Base-by-base conservation (phyloP, 64 coral and sea anemone species). In the Cladopsammia gracilis region DNA sequence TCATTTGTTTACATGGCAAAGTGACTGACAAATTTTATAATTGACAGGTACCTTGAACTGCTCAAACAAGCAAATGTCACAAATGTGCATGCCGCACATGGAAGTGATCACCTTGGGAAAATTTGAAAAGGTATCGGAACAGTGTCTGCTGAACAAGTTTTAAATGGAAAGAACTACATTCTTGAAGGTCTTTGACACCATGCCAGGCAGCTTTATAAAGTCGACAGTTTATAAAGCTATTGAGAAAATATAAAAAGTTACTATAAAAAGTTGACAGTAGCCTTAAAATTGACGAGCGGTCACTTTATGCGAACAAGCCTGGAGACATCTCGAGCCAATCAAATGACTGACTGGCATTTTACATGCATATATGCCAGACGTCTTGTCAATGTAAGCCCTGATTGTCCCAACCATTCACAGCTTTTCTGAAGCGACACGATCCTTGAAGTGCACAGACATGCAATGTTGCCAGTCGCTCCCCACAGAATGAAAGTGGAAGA, bases 121-220 rank as follows among this genome's bases (percentile, higher is more conserved):
- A 22, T 89, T 78, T 89, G 87, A 78, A 61, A 78, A 61, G 86
- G 52, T 14, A 57, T 74, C 9, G 71, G 70, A 42, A 1, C 22
- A 76, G 23, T 59, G 3, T 56, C 72, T 62, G 71, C 26, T 10
- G 23, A 88, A 61, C 52, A 88, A 75, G 57, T 88, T 10, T 57
- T 87, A 14, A 70, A 70, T 7, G 54, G 57, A 57, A 6, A 10
- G 6, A 57, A n/a, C 6, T 7, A 14, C n/a, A 70, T 88, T 44
- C 70, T 88, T 42, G 76, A 62, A 88, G 14, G 85, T 80, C 58
- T 48, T 93, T 26, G 92, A 88, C 48, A 80, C 64, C 65, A 57
- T 77, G 75, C 72, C 92, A 60, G 75, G 92, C 11, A 61, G 49
- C n/a, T 88, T 88, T 58, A 77, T 18, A 93, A 34, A 93, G 60